Evolutionary conservation across 1,140 invertebrate species (phyloP), one percentile per base, ranked within the genome.

Genomic region (Solenopsis invicta): DNA sequence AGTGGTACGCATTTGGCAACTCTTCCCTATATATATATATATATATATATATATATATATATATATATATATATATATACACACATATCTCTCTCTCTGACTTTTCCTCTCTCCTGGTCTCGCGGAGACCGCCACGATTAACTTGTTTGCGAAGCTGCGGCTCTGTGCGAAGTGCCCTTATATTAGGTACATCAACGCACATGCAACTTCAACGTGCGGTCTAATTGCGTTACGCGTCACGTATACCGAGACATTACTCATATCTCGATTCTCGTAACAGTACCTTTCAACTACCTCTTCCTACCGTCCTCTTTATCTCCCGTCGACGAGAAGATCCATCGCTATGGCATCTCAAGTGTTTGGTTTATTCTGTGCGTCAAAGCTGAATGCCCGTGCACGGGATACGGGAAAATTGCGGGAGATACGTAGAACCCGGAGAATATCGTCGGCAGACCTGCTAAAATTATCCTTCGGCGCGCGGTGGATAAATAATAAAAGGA

Each of bases 231-330:
- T 75, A 59, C 34, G 34, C 37, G 34, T 75, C 69, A 45, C 54
- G n/a, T 29, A 66, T 34, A 48, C 18, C 41, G 45, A 64, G 18
- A 34, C 10, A 10, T 52, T 59, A 56, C 18, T 48, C 45, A 24
- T 74, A 16, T 24, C 21, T 24, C 13, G 37, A 10, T 13, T 59
- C 34, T 48, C 41, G 41, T 62, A 62, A 77, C 24, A 37, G 41
- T 52, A 67, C 29, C 61, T 80, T 78, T 66, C 41, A 50, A 66
- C 76, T 50, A 18, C n/a, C 61, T 67, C 45, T 16, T 64, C 76
- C 59, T 48, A 16, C 41, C 34, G n/a, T 59, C 52, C 52, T 41
- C n/a, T 66, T 66, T 78, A 37, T 78, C 48, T 64, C 45, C 59
- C 12, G n/a, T 52, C 45, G 37, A 50, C 56, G n/a, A 9, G 16